phyloP scores from a whole-genome alignment of 35 echinoderm and acorn worm species.

The Heliocidaris tuberculata region DNA sequence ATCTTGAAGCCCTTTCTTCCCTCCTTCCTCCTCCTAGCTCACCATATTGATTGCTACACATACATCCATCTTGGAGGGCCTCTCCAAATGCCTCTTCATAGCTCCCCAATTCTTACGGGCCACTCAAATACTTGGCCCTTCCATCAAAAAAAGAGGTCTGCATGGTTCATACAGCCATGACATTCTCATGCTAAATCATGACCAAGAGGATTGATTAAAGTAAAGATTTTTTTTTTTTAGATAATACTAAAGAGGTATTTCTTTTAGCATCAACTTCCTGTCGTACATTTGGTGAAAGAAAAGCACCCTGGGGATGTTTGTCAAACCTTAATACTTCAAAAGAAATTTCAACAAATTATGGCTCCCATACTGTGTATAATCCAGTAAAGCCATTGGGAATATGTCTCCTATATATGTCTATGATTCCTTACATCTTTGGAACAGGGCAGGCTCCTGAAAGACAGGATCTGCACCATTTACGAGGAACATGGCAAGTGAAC shows the following conservation, averaged over 20 bases:
- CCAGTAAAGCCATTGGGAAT: too few species aligned
- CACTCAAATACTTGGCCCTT: constrained; percentile 9
- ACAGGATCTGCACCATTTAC: too few species aligned
- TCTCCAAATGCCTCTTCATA: constrained; percentile 1
- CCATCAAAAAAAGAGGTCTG: background rate
- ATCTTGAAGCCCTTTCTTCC: background rate
- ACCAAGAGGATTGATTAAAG: background rate
- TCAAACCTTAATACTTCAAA: too few species aligned
- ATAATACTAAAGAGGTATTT: background rate
- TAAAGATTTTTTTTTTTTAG: background rate
- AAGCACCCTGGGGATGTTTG: too few species aligned
- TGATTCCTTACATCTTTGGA: too few species aligned
- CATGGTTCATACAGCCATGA: background rate
- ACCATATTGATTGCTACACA: constrained; percentile 11
- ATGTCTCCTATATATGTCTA: too few species aligned
- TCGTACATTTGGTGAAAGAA: too few species aligned
- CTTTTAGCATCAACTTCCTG: too few species aligned
- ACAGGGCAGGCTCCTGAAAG: too few species aligned
- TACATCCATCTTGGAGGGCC: constrained; percentile 8
- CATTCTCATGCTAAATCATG: background rate
- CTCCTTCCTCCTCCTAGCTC: background rate
- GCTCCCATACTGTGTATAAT: too few species aligned
- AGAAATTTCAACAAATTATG: too few species aligned
- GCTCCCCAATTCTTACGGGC: background rate
- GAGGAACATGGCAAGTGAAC: too few species aligned